These are phyloP conservation scores for Triplophysa rosa DNA, from an alignment of 2,113 vertebrate species.

Conservation along the genomic window DNA sequence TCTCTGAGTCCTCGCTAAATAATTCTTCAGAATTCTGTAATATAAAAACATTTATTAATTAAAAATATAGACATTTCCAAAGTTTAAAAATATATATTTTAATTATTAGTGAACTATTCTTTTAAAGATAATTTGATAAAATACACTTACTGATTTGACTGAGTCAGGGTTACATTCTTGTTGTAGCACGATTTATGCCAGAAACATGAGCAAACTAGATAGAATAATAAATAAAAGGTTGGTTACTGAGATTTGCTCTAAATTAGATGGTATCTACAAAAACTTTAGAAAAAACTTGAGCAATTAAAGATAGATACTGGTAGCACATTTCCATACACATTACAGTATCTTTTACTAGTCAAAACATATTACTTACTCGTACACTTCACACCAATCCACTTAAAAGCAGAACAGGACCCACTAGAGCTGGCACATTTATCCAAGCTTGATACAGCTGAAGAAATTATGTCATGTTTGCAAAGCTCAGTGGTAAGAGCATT, in stretches of 20 bases:
- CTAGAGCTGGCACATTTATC: too few species aligned
- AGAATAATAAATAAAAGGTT: not conserved
- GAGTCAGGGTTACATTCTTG: too few species aligned
- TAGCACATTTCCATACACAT: too few species aligned
- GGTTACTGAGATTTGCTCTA: not conserved
- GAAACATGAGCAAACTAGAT: too few species aligned
- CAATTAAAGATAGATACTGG: slow-evolving; percentile 10
- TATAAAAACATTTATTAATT: too few species aligned
- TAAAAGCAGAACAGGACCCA: slow-evolving; percentile 11
- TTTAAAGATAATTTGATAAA: not conserved
- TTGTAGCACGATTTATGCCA: too few species aligned
- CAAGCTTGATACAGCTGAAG: too few species aligned
- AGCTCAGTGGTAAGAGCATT: too few species aligned
- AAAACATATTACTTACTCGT: slow-evolving; percentile 30
- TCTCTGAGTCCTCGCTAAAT: too few species aligned
- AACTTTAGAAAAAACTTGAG: slow-evolving; percentile 18
- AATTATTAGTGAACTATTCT: not conserved
- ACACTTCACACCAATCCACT: slow-evolving; percentile 30
- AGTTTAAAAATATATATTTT: not conserved
- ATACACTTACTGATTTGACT: too few species aligned
- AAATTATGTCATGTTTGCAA: too few species aligned
- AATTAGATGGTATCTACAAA: slow-evolving; percentile 24
- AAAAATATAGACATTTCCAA: not conserved
- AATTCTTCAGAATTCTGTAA: too few species aligned
- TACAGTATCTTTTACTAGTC: not conserved